Evolutionary conservation across 2,113 vertebrate species (phyloP), one percentile per base, ranked within the genome.

Genomic region (Asarcornis scutulata): DNA sequence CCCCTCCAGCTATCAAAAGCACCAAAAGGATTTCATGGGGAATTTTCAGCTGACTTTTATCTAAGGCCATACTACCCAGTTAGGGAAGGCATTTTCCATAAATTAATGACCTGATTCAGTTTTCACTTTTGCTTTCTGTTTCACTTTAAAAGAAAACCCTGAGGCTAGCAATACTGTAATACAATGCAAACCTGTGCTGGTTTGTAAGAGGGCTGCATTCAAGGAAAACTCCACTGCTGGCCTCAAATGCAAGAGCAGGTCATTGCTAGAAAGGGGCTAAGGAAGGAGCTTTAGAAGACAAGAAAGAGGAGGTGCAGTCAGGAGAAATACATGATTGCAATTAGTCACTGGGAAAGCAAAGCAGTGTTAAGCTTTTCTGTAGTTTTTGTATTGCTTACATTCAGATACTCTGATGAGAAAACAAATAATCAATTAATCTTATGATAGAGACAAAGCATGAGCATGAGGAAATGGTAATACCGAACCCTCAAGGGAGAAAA

Each of bases 101-200:
- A 86, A 72, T 78, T 83, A 93, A 72, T 44, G 22, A 27, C 34
- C 72, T 58, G 15, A 78, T 77, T 86, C 44, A 23, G 56, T 63
- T 93, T 88, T 56, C 83, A 84, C 34, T 62, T 83, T 66, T 53
- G 44, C 74, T 93, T 95, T 91, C 66, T 80, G 31, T 85, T 91
- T 91, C 84, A 46, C 74, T 91, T 88, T 69, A 48, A 83, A 94
- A 83, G 71, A 83, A 86, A 83, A 15, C 73, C 94, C 92, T 11
- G 56, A 72, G 83, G 85, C 52, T 42, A 69, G 50, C 69, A 77
- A 59, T 85, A 25, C 32, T 73, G 16, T 32, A 23, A 59, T 22
- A 68, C 22, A 59, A 26, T 32, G 29, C 27, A 76, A 25, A 71
- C 15, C 6, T 13, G 3, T 16, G 5, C 40, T 56, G 20, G 20